Conservation (phyloP, 2,113 vertebrate species). For the Podarcis raffonei region DNA sequence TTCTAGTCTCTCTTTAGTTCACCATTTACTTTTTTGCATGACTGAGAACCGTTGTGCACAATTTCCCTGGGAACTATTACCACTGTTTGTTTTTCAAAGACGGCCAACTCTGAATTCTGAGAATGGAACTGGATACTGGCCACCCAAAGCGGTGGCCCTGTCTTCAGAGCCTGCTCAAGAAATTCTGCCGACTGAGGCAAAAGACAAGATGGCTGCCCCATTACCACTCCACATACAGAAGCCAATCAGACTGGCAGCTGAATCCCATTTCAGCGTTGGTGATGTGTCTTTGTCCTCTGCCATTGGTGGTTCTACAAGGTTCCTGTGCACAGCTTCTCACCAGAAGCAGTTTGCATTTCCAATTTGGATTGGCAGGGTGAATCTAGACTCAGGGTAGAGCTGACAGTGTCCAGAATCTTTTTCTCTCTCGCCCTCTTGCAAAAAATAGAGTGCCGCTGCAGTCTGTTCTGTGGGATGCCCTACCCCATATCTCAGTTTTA, state of each 20-base stretch:
- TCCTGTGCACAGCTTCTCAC: neutral
- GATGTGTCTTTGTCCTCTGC: too few species aligned
- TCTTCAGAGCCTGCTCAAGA: too few species aligned
- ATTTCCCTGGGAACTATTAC: neutral
- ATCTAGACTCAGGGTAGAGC: neutral
- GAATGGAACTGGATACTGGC: neutral
- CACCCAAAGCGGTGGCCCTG: neutral
- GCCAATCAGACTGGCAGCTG: too few species aligned
- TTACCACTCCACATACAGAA: too few species aligned
- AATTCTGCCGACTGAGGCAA: too few species aligned
- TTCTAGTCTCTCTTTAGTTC: neutral
- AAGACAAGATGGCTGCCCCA: too few species aligned
- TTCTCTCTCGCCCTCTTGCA: neutral
- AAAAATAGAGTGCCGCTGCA: neutral
- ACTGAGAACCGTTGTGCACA: neutral
- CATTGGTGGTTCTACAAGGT: too few species aligned
- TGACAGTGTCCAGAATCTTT: neutral
- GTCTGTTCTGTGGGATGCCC: neutral
- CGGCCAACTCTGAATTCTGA: neutral
- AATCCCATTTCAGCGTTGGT: too few species aligned
- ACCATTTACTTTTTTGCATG: constrained; percentile 9
- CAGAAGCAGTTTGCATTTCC: neutral
- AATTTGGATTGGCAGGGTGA: neutral
- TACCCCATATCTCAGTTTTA: neutral
- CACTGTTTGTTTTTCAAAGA: neutral